A percentile compares a stretch with the other conserved stretches of the same genome.
Conservation (phyloP, 2,797 vertebrate genomes). For the Sus cebifrons region DNA sequence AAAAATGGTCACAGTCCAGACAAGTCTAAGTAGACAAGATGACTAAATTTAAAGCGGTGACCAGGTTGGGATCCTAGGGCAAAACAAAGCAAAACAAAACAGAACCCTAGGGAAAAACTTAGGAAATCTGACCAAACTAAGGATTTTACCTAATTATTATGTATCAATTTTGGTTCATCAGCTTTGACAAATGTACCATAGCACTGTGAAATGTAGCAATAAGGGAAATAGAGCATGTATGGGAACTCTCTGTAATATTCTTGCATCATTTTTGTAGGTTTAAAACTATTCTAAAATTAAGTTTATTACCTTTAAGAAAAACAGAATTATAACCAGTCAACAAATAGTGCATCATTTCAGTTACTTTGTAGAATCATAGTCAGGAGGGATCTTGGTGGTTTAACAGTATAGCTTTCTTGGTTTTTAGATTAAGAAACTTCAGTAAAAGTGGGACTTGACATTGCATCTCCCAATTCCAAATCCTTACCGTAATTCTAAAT, state of each 20-base stretch:
- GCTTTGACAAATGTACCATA: background rate
- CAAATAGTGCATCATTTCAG: background rate
- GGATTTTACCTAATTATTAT: background rate
- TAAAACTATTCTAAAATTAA: background rate
- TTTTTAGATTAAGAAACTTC: background rate
- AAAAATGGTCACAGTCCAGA: background rate
- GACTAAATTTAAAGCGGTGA: background rate
- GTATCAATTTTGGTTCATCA: background rate
- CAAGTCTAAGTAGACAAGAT: background rate
- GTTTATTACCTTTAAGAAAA: slow-evolving; percentile 20
- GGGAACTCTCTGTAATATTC: background rate
- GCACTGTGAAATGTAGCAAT: background rate
- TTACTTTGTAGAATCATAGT: background rate
- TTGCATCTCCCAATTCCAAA: background rate
- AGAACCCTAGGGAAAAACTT: background rate
- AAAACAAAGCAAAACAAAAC: background rate
- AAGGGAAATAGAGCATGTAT: background rate
- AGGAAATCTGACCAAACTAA: background rate
- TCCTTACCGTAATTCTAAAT: background rate
- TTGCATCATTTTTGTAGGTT: background rate
- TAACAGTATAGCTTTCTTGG: background rate
- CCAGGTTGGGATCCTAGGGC: background rate
- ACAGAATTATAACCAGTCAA: background rate
- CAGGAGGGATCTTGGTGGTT: background rate
- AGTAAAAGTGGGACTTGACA: background rate